phyloP scores from a whole-genome alignment of 2,797 vertebrate genomes.

The Simalia tracyae region DNA sequence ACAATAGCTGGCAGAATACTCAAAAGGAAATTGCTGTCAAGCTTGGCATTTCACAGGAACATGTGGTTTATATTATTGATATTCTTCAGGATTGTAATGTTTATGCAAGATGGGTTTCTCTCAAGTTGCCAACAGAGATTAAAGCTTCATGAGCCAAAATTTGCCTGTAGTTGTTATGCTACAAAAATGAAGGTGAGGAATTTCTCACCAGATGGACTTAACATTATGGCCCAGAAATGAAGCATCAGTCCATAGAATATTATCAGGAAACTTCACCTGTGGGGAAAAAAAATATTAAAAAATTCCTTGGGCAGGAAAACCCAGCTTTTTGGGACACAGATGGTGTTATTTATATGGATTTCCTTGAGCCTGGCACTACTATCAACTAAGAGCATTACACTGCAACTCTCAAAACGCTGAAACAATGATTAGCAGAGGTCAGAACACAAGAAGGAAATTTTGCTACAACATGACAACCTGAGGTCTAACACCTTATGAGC shows the following conservation, averaged over 20 bases:
- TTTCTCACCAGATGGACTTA: neutral
- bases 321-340: neutral
- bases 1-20: neutral
- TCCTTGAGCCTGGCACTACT: neutral
- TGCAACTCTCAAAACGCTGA: neutral
- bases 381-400: neutral
- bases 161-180: neutral
- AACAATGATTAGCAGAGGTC: neutral
- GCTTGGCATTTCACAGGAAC: neutral
- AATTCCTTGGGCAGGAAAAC: neutral
- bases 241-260: neutral
- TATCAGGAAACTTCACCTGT: neutral
- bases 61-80: neutral
- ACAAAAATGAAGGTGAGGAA: neutral
- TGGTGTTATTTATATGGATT: neutral
- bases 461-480: neutral
- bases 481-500: neutral
- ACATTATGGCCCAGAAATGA: neutral
- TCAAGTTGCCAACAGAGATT: neutral
- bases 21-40: neutral
- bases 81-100: neutral
- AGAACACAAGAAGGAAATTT: neutral
- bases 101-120: neutral
- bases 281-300: neutral
- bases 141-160: neutral